Conservation (phyloP, 2,797 vertebrate species). For the Gallinago solitaria region DNA sequence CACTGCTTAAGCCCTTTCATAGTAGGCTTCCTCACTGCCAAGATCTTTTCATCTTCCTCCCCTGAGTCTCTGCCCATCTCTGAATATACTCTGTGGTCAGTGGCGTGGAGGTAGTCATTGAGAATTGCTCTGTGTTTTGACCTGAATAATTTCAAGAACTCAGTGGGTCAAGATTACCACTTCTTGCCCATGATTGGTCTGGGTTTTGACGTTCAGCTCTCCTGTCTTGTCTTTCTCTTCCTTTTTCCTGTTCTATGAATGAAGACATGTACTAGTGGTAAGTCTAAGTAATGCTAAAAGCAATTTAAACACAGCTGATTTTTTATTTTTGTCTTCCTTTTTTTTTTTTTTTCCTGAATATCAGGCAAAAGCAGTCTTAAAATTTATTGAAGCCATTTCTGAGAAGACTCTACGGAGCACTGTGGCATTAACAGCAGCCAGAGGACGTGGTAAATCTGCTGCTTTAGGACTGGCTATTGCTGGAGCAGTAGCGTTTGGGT, state of each 20-base stretch:
- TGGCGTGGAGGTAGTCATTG: background rate
- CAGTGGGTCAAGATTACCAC: background rate
- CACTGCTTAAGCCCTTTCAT: background rate
- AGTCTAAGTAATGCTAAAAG: background rate
- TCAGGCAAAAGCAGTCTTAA: constrained; percentile 93
- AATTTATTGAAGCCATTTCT: constrained; percentile 96
- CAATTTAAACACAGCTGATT: background rate
- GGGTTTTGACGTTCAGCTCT: background rate
- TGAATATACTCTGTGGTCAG: background rate
- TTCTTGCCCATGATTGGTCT: background rate
- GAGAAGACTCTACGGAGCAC: constrained; percentile 97
- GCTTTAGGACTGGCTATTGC: constrained; percentile 93
- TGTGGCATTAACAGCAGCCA: constrained; percentile 92
- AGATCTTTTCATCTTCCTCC: fast-evolving
- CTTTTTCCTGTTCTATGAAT: background rate
- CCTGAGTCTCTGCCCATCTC: background rate
- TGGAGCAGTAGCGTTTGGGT: constrained; percentile 96
- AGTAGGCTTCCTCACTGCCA: background rate
- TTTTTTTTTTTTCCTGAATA: background rate
- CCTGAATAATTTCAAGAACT: background rate
- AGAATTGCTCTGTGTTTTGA: background rate
- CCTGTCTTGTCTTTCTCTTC: background rate
- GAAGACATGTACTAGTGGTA: background rate
- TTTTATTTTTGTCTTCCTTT: background rate
- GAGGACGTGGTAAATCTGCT: constrained; percentile 96